Evolutionary conservation across 2,797 vertebrate species (phyloP).

Genomic region (Cossypha heuglini): DNA sequence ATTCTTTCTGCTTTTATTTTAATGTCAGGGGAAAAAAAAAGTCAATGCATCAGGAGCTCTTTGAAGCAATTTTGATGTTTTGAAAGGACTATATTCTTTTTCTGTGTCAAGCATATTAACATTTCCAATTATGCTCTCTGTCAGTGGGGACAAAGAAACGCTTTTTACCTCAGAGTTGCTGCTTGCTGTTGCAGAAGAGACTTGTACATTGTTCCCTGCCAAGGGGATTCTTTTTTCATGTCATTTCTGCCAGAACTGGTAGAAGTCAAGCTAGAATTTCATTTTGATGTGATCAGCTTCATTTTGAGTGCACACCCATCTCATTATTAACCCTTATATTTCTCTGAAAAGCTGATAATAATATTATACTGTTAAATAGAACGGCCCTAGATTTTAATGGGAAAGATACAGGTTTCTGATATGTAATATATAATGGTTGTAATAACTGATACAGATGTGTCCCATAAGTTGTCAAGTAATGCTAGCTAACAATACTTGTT

Average conservation of each 20-base stretch:
- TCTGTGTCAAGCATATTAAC: neutral
- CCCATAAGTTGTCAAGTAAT: neutral
- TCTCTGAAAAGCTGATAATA: neutral
- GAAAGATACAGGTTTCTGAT: neutral
- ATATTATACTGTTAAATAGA: neutral
- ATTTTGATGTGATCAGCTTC: fast-evolving
- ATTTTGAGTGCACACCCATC: neutral
- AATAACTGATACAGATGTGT: neutral
- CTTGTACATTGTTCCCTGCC: neutral
- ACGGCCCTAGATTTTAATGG: neutral
- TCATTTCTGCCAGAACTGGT: neutral
- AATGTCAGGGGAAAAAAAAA: neutral
- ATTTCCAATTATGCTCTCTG: neutral
- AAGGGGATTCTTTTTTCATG: neutral
- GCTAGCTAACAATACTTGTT: neutral
- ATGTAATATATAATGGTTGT: neutral
- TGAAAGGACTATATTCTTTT: neutral
- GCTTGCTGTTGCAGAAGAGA: neutral
- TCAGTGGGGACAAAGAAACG: neutral
- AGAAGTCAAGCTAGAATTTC: neutral
- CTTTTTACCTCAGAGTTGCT: neutral
- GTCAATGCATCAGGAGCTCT: neutral
- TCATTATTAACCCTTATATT: neutral
- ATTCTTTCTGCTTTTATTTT: conserved; percentile 1
- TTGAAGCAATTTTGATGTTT: neutral